These are phyloP conservation scores for Callyntrura sp. DNA, from an alignment of 2,888 invertebrate genomes.

Conservation along the genomic window DNA sequence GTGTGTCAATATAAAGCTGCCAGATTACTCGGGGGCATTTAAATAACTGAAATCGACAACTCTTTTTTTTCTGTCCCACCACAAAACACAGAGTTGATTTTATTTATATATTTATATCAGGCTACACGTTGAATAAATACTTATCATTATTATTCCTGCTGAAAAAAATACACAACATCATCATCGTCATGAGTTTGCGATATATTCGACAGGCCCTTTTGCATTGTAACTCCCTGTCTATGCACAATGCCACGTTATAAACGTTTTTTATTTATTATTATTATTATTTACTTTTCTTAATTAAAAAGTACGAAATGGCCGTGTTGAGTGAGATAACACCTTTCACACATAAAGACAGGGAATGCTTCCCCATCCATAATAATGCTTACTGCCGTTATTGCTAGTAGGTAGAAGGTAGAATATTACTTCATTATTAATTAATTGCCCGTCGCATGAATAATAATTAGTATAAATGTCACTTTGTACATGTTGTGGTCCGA, in stretches of 20 bases:
- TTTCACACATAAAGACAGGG: neutral
- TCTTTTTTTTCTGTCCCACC: neutral
- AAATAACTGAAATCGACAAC: constrained; percentile 22
- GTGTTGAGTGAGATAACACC: constrained; percentile 15
- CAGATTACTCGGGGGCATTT: constrained; percentile 21
- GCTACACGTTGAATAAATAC: too few species aligned
- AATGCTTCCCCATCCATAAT: neutral
- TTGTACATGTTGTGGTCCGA: too few species aligned
- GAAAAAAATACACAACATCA: too few species aligned
- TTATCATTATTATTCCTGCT: too few species aligned
- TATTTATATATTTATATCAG: neutral
- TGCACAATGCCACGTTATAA: neutral
- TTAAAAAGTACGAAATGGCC: constrained; percentile 29
- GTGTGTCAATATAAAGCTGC: neutral
- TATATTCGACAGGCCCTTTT: neutral
- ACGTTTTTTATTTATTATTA: neutral
- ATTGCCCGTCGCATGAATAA: too few species aligned
- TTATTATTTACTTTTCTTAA: constrained; percentile 1
- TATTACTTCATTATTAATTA: too few species aligned
- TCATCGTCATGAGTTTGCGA: too few species aligned
- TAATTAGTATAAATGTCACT: too few species aligned
- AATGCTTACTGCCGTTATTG: too few species aligned
- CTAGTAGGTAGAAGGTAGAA: too few species aligned
- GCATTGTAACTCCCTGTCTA: neutral
- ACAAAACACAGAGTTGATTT: constrained; percentile 20